phyloP scores from a whole-genome alignment of 2,797 vertebrate species.

The Lithobates sylvaticus region DNA sequence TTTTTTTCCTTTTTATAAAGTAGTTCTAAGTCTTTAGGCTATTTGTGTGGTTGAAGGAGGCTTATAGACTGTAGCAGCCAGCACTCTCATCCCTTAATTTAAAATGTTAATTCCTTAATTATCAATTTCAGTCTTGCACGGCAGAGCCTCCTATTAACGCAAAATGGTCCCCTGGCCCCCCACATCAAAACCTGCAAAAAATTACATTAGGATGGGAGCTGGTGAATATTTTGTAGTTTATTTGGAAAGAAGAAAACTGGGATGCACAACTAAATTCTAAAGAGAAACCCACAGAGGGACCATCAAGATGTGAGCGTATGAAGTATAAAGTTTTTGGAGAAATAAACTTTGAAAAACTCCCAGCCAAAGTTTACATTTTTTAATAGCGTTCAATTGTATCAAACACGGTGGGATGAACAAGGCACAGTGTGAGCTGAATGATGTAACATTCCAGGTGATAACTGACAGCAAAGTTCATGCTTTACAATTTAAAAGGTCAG shows the following conservation, averaged over 20 bases:
- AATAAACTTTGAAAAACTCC: no score
- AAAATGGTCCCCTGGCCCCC: not conserved
- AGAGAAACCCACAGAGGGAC: not conserved
- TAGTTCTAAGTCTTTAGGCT: not conserved
- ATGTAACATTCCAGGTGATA: no score
- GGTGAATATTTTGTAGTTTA: no score
- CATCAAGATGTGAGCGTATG: not conserved
- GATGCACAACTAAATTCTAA: no score
- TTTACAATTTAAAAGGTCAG: no score
- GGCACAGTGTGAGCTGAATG: no score
- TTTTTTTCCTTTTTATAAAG: not conserved
- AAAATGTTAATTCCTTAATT: slow-evolving; percentile 4
- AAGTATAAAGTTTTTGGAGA: no score
- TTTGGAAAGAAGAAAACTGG: not conserved
- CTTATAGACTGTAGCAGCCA: not conserved
- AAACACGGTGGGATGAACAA: no score
- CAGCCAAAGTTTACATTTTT: no score
- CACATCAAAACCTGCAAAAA: not conserved
- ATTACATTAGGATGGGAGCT: not conserved
- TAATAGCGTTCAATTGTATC: no score
- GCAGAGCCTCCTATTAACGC: not conserved
- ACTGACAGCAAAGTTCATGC: no score
- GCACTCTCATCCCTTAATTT: not conserved
- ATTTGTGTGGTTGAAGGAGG: not conserved
- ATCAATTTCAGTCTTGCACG: not conserved